Conservation (phyloP, 1,140 invertebrate species). For the Brachionus asplanchnoidis region DNA sequence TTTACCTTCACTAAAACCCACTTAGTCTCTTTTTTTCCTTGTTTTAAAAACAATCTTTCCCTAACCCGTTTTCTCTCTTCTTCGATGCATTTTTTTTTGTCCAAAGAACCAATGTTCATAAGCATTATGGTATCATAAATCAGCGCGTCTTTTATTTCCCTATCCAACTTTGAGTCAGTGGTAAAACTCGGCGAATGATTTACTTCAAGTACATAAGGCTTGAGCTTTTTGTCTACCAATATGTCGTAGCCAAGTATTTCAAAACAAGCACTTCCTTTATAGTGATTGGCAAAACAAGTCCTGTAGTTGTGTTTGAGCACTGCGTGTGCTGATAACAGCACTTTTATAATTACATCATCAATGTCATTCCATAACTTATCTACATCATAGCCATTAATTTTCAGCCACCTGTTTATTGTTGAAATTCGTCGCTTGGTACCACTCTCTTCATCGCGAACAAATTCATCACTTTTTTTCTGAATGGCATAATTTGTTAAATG, state of each 20-base stretch:
- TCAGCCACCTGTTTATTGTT: constrained; percentile 70
- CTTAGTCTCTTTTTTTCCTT: constrained; percentile 55
- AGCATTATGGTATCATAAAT: constrained; percentile 76
- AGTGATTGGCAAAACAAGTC: constrained; percentile 77
- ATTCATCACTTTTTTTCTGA: constrained; percentile 66
- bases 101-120: constrained; percentile 72
- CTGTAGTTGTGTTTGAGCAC: constrained; percentile 79
- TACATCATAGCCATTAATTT: constrained; percentile 67
- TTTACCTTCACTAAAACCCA: constrained; percentile 39
- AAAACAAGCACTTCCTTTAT: constrained; percentile 76
- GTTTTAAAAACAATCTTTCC: constrained; percentile 54
- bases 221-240: constrained; percentile 74
- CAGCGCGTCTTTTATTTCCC: constrained; percentile 74
- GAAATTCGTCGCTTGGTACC: constrained; percentile 82
- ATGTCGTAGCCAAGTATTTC: constrained; percentile 83
- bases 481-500: constrained; percentile 59
- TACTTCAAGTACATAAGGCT: constrained; percentile 77
- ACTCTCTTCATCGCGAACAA: constrained; percentile 66
- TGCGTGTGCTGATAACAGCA: constrained; percentile 74
- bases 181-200: constrained; percentile 87
- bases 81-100: constrained; percentile 68
- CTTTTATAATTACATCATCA: constrained; percentile 84
- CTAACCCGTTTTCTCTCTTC: constrained; percentile 58
- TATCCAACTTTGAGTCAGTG: constrained; percentile 74
- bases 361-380: constrained; percentile 63